Evolutionary conservation across 2,797 vertebrate genomes (phyloP).

Genomic region (Nasua narica): DNA sequence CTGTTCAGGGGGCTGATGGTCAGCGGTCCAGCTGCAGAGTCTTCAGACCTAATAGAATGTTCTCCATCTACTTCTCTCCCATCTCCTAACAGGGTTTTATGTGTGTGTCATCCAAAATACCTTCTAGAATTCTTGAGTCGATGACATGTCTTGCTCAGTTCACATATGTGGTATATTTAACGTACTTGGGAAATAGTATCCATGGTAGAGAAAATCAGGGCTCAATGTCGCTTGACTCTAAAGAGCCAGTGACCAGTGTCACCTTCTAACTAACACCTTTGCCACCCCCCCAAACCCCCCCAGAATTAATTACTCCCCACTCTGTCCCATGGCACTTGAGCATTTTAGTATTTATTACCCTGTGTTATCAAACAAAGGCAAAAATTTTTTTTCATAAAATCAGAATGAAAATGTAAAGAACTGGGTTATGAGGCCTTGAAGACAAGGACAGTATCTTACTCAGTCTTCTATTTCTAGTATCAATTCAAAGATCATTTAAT

Average conservation of each 20-base stretch:
- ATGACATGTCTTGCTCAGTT: not conserved
- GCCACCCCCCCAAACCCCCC: not conserved
- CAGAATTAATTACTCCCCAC: not conserved
- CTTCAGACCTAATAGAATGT: not conserved
- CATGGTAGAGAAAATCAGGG: not conserved
- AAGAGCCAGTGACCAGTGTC: not conserved
- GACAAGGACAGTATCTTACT: not conserved
- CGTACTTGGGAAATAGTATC: not conserved
- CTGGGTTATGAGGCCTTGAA: not conserved
- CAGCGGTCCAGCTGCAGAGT: not conserved
- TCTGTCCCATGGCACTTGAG: not conserved
- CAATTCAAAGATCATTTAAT: not conserved
- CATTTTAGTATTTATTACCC: not conserved
- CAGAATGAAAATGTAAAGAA: constrained; percentile 28
- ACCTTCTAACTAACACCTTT: not conserved
- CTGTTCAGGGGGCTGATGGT: not conserved
- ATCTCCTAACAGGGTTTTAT: not conserved
- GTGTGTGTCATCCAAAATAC: not conserved
- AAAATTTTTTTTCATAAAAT: not conserved
- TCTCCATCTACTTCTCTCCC: not conserved
- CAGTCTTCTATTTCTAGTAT: not conserved
- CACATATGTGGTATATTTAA: not conserved
- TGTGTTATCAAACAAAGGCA: not conserved
- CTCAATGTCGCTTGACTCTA: not conserved
- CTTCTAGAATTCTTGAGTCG: not conserved